phyloP scores from a whole-genome alignment of 2,113 vertebrate species.

The Chunga burmeisteri region DNA sequence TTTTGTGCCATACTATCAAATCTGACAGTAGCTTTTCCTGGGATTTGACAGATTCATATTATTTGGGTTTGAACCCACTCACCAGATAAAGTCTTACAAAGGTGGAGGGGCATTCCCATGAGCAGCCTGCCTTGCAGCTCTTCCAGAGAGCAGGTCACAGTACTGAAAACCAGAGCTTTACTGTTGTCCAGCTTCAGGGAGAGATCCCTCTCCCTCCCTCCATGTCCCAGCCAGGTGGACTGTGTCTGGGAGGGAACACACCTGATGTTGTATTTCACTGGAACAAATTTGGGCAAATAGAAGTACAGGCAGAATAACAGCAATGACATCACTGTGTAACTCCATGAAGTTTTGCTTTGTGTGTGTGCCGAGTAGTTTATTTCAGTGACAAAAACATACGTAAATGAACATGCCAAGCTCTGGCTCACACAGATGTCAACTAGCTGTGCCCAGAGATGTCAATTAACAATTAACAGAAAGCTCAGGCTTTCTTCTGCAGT shows the following conservation, averaged over 20 bases:
- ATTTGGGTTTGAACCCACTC: background rate
- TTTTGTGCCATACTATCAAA: background rate
- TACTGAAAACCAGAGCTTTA: background rate
- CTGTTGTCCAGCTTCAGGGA: background rate
- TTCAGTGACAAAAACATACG: background rate
- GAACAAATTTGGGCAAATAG: background rate
- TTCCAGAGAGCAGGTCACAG: background rate
- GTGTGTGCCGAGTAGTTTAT: background rate
- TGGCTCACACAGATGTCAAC: background rate
- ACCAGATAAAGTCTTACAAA: background rate
- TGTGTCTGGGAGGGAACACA: background rate
- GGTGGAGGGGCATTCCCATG: background rate
- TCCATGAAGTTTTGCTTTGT: background rate
- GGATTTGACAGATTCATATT: background rate
- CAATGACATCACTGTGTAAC: background rate
- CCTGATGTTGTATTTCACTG: background rate
- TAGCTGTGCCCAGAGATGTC: background rate
- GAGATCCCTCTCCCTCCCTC: background rate
- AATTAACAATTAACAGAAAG: constrained; percentile 5
- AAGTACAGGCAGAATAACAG: background rate
- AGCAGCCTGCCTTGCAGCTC: background rate
- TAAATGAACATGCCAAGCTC: background rate
- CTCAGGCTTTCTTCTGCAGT: background rate
- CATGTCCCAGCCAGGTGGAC: background rate
- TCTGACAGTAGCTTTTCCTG: background rate